Evolutionary conservation across 2,113 vertebrate genomes (phyloP).

Genomic region (Macrotus californicus): DNA sequence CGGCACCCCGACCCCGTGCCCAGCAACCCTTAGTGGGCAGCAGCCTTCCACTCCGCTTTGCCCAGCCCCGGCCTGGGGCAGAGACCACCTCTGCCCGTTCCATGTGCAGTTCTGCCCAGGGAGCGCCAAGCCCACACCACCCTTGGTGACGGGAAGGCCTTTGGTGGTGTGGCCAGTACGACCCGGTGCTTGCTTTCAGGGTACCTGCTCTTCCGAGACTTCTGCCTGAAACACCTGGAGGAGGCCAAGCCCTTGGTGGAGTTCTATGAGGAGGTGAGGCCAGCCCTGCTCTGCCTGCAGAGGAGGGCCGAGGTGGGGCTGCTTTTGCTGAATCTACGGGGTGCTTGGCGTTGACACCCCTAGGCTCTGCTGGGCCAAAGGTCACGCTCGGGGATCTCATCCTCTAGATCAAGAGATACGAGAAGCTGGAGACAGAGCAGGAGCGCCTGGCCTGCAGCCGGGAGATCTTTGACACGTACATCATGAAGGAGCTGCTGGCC

Average conservation of each 20-base stretch:
- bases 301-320: background rate
- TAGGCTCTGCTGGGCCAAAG: fast-evolving
- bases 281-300: too few relatives aligned
- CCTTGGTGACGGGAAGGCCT: fast-evolving
- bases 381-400: background rate
- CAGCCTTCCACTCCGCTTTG: background rate
- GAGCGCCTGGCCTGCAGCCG: slow-evolving; percentile 74
- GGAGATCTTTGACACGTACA: slow-evolving; percentile 81
- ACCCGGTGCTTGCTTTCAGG: slow-evolving; percentile 55
- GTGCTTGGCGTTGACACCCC: fast-evolving
- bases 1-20: background rate
- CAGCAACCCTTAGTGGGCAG: background rate
- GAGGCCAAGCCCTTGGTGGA: slow-evolving; percentile 83
- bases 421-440: slow-evolving; percentile 83
- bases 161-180: background rate
- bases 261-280: slow-evolving; percentile 82
- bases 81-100: background rate
- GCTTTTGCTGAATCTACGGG: background rate
- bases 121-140: background rate
- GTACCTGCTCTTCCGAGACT: slow-evolving; percentile 82
- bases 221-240: slow-evolving; percentile 80
- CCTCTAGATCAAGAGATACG: slow-evolving; percentile 80
- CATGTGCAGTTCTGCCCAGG: background rate
- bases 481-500: slow-evolving; percentile 85
- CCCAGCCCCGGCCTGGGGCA: background rate